Conservation (phyloP, 2,113 vertebrate species). For the Leucopsar rothschildi region DNA sequence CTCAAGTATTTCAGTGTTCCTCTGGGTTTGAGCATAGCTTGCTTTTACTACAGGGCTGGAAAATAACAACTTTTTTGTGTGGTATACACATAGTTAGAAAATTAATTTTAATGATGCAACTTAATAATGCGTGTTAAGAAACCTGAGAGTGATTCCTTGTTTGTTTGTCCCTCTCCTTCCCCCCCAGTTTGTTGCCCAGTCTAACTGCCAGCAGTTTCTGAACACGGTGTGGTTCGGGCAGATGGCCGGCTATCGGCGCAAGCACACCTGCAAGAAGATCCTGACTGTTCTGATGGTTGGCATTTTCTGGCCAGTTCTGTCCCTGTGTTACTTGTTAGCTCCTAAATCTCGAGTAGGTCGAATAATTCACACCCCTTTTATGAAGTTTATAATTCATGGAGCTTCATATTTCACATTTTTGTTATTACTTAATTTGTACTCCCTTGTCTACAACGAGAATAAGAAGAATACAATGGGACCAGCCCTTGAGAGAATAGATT, state of each 20-base stretch:
- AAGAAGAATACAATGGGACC: slow-evolving; percentile 97
- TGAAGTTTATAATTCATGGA: slow-evolving; percentile 98
- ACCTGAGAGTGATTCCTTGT: not conserved
- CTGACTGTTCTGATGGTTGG: slow-evolving; percentile 90
- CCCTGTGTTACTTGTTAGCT: slow-evolving; percentile 92
- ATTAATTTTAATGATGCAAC: not conserved
- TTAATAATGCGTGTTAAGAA: not conserved
- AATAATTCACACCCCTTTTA: slow-evolving; percentile 97
- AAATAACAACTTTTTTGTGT: not conserved
- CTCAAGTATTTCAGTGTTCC: not conserved
- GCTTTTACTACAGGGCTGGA: not conserved
- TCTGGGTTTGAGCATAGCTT: not conserved
- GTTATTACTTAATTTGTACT: slow-evolving; percentile 95
- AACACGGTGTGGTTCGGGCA: slow-evolving; percentile 99
- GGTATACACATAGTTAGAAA: not conserved
- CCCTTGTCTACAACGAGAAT: slow-evolving; percentile 92
- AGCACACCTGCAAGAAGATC: slow-evolving; percentile 96
- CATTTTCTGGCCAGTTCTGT: slow-evolving; percentile 92
- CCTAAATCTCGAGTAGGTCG: slow-evolving; percentile 93
- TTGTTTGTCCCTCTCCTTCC: not conserved
- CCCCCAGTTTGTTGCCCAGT: slow-evolving; percentile 93
- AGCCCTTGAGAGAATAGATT: slow-evolving; percentile 91
- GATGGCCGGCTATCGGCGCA: slow-evolving; percentile 96
- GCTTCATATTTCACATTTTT: slow-evolving; percentile 98
- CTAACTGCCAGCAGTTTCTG: slow-evolving; percentile 98